Conservation (phyloP, 2,797 vertebrate genomes). For the Delichon dasypus region DNA sequence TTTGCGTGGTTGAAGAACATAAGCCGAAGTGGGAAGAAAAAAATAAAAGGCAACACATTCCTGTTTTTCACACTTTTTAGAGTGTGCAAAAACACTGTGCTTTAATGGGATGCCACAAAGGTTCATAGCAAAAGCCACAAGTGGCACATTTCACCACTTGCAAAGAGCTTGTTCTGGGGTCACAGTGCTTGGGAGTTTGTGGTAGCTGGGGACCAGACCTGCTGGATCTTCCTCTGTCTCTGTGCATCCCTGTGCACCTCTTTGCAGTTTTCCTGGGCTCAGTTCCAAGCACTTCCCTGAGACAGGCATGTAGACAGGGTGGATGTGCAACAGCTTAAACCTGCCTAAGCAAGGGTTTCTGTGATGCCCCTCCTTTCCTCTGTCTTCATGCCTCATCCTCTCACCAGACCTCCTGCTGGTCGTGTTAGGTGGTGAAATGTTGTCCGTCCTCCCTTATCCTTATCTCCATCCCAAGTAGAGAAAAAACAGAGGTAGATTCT, state of each 20-base stretch:
- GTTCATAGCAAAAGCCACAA: neutral
- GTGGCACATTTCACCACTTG: neutral
- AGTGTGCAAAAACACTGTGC: neutral
- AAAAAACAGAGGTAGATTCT: neutral
- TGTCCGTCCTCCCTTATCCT: neutral
- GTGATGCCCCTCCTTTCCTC: neutral
- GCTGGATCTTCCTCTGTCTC: neutral
- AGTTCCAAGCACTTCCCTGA: neutral
- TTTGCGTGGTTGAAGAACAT: neutral
- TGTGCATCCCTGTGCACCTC: neutral
- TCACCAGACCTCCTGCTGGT: neutral
- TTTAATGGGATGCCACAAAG: neutral
- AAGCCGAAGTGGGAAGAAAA: neutral
- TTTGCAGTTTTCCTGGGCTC: neutral
- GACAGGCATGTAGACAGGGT: neutral
- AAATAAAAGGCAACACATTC: neutral
- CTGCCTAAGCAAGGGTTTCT: neutral
- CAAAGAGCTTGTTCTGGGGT: neutral
- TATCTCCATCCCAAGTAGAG: neutral
- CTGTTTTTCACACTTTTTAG: neutral
- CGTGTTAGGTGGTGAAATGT: neutral
- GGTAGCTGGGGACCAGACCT: neutral
- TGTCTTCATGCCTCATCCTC: neutral
- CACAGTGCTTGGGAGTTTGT: accelerated
- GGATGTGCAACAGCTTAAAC: neutral